Base-by-base conservation (phyloP, 2,113 vertebrate genomes). In the Siniperca knerii region DNA sequence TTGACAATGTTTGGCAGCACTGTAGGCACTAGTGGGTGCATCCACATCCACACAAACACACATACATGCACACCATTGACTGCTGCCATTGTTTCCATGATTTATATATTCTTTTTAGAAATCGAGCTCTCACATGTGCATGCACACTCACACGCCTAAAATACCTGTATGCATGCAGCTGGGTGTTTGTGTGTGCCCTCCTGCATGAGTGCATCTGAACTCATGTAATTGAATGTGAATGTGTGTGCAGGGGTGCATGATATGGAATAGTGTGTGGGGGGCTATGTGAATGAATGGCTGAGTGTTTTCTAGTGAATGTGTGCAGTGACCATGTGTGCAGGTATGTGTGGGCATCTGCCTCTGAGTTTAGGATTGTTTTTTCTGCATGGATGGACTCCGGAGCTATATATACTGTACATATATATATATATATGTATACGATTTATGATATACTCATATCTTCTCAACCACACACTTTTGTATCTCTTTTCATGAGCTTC, bases 361-460 rank as follows among this genome's bases (percentile, higher is more conserved):
- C 60, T n/a, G 77, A 69, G 40, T 86, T 90, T 90, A 68, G 64
- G 37, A 92, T 89, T 92, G 73, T 83, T 85, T 91, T 85, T 85
- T 88, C 86, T 88, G 75, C 85, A 76, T 87, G 87, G 77, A 83
- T 86, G 73, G 57, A 50, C 75, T 60, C 46, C 25, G 25, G 1
- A 37, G 71, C 81, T 72, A 86, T 83, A 90, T 81, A 83, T 62
- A 88, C 79, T 60, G 25, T 29, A 29, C 72, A 60, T 29, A 67
- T 75, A 60, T 29, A 67, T 23, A 77, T n/a, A 60, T 29, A 67
- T 75, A 60, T 29, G 64, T 23, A 77, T n/a, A 60, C 4, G 12
- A 13, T 66, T 79, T 37, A 71, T 12, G 33, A 84, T 81, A 83
- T 60, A 70, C 73, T 73, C 60, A 62, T 85, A 81, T 86, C 71